Conservation (phyloP, 2,888 invertebrate genomes). For the Archips crataeganus region DNA sequence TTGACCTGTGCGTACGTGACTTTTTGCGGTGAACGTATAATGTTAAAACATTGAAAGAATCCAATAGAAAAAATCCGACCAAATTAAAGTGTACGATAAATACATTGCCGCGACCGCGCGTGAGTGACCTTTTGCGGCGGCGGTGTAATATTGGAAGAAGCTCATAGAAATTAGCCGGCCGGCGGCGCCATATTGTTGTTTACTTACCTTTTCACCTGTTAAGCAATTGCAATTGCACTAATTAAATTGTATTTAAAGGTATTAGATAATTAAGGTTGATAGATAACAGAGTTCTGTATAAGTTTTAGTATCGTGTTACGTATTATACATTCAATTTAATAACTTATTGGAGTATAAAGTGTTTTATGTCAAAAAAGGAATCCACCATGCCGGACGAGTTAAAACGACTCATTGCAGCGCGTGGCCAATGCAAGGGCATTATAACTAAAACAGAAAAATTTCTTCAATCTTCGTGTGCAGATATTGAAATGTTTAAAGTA, state of each 20-base stretch:
- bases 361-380: not conserved
- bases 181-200: too few species aligned
- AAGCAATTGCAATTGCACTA: too few species aligned
- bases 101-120: too few species aligned
- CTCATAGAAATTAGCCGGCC: too few species aligned
- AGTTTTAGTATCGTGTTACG: not conserved
- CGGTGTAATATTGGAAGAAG: too few species aligned
- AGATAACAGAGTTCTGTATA: not conserved
- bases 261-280: not conserved
- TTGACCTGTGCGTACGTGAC: not conserved
- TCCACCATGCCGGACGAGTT: not conserved
- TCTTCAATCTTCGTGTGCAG: not conserved
- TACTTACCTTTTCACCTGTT: not conserved
- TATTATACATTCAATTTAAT: not conserved
- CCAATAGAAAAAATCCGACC: too few species aligned
- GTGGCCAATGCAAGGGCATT: conserved; percentile 1
- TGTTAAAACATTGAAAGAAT: too few species aligned
- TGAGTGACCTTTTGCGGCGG: too few species aligned
- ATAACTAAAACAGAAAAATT: not conserved
- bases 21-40: too few species aligned
- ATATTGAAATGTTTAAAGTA: not conserved
- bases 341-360: not conserved
- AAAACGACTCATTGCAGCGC: not conserved
- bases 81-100: too few species aligned
- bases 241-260: not conserved